phyloP scores from a whole-genome alignment of 2,113 vertebrate species.

The Gallinago jamesoni region DNA sequence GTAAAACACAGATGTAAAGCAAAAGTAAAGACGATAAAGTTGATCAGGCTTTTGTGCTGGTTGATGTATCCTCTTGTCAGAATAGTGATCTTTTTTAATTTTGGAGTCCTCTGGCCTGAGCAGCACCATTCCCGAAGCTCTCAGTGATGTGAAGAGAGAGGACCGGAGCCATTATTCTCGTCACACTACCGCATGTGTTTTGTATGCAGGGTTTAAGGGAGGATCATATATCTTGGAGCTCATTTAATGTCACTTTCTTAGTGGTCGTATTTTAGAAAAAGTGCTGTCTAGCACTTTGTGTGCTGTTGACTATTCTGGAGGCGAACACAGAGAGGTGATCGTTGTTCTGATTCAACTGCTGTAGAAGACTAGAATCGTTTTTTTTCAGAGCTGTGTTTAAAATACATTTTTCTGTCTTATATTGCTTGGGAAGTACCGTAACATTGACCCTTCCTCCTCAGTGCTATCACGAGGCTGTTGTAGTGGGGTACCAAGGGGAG shows the following conservation, averaged over 20 bases:
- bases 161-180: background rate
- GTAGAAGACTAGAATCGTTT: background rate
- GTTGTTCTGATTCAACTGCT: background rate
- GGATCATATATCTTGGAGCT: constrained; percentile 36
- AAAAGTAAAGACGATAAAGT: background rate
- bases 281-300: constrained; percentile 28
- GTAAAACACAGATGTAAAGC: background rate
- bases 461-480: background rate
- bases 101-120: background rate
- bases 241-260: constrained; percentile 20
- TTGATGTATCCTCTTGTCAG: background rate
- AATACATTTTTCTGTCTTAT: background rate
- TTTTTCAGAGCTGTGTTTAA: background rate
- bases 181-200: background rate
- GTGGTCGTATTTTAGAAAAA: constrained; percentile 38
- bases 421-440: background rate
- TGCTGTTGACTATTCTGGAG: constrained; percentile 25
- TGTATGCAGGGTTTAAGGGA: constrained; percentile 4
- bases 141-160: background rate
- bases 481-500: background rate
- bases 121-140: background rate
- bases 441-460: background rate
- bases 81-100: background rate
- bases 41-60: background rate
- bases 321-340: background rate